These are phyloP conservation scores for Sitobion miscanthi DNA, from an alignment of 1,140 invertebrate genomes.

Conservation along the genomic window DNA sequence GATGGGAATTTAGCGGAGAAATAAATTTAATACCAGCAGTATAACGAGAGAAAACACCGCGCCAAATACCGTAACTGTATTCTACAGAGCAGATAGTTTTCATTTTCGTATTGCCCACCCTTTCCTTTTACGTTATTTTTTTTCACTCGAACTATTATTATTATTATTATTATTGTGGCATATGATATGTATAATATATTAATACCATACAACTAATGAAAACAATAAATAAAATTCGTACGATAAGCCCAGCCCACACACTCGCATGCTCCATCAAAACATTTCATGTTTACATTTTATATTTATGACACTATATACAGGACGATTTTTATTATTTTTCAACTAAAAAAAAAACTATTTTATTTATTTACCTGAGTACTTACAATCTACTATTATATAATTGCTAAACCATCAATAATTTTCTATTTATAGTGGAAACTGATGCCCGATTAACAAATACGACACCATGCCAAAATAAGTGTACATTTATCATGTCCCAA, in stretches of 20 bases:
- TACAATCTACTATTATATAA: not conserved
- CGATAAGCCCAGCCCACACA: not conserved
- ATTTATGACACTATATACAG: not conserved
- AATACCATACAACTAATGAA: not conserved
- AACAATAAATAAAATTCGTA: not conserved
- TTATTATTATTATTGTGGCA: not conserved
- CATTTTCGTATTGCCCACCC: not conserved
- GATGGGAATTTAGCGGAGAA: not conserved
- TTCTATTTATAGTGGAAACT: conserved; percentile 23
- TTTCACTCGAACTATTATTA: not conserved
- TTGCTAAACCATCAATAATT: not conserved
- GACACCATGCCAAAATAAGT: conserved; percentile 26
- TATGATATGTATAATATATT: not conserved
- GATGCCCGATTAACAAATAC: conserved; percentile 26
- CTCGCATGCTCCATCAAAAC: not conserved
- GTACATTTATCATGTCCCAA: conserved; percentile 2
- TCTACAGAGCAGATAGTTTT: conserved; percentile 6
- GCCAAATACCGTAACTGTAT: conserved; percentile 33
- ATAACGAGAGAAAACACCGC: conserved; percentile 47
- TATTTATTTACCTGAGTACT: not conserved
- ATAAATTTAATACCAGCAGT: not conserved
- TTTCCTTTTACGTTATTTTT: not conserved
- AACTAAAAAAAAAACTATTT: not conserved
- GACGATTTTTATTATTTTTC: not conserved
- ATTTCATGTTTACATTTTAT: conserved; percentile 6